A percentile compares a stretch with the other conserved stretches of the same genome.
Conservation (phyloP, 2,797 vertebrate genomes). For the Rhinophrynus dorsalis region DNA sequence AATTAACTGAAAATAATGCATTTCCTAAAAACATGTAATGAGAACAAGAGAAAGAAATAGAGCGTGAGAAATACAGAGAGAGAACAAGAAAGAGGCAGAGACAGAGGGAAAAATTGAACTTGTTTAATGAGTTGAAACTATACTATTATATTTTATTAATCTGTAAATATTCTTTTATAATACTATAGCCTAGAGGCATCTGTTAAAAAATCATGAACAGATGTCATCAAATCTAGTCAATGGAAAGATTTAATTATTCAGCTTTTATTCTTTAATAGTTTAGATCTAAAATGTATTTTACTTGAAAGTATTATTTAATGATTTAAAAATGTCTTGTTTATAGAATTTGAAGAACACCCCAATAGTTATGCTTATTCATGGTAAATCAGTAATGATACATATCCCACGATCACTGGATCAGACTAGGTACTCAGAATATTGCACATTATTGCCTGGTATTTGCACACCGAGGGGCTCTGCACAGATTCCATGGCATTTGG, state of each 20-base stretch:
- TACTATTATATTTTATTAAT: conserved; percentile 4
- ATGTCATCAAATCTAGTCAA: conserved; percentile 8
- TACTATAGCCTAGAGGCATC: neutral
- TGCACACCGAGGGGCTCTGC: too few relatives aligned
- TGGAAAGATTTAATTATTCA: conserved; percentile 12
- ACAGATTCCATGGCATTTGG: too few relatives aligned
- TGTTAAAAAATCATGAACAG: conserved; percentile 1
- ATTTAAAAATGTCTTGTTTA: too few relatives aligned
- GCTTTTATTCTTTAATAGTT: neutral
- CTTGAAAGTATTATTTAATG: too few relatives aligned
- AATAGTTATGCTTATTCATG: too few relatives aligned
- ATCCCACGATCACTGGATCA: too few relatives aligned
- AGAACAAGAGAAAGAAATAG: neutral
- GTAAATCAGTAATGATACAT: too few relatives aligned
- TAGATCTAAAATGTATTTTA: too few relatives aligned
- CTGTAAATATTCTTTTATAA: conserved; percentile 10
- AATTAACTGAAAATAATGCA: neutral
- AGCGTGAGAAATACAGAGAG: neutral
- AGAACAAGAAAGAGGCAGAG: neutral
- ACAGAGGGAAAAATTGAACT: neutral
- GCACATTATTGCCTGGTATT: too few relatives aligned
- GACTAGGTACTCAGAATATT: too few relatives aligned
- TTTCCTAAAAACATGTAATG: neutral
- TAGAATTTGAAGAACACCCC: too few relatives aligned
- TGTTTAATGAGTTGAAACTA: neutral